Evolutionary conservation across 2,797 vertebrate genomes (phyloP).

Genomic region (Hemibagrus guttatus): DNA sequence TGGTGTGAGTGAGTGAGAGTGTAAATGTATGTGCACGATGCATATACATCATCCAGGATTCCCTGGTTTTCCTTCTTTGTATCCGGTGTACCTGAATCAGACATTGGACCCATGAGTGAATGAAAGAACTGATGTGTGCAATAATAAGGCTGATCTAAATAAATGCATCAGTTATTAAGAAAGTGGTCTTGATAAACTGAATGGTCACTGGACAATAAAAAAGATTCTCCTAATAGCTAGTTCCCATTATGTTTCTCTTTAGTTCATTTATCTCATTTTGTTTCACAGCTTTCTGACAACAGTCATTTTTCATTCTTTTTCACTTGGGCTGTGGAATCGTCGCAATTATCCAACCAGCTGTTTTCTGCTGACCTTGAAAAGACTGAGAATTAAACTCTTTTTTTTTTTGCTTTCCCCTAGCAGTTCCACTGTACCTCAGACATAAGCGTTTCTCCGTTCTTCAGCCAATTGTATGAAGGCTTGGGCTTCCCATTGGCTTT

Average conservation of each 20-base stretch:
- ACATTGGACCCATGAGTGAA: not conserved
- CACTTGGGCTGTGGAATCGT: constrained; percentile 20
- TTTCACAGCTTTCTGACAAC: constrained; percentile 23
- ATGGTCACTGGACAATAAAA: not conserved
- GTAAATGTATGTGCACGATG: not conserved
- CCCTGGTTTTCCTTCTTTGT: not conserved
- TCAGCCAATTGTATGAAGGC: constrained; percentile 92
- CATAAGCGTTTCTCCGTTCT: constrained; percentile 81
- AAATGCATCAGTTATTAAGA: not conserved
- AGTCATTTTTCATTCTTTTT: constrained; percentile 27
- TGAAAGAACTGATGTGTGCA: not conserved
- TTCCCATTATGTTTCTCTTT: constrained; percentile 12
- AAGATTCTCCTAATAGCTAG: constrained; percentile 20
- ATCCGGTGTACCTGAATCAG: not conserved
- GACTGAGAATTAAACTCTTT: constrained; percentile 10
- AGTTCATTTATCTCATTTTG: constrained; percentile 13
- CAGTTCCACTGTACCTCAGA: constrained; percentile 77
- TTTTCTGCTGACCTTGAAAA: constrained; percentile 41
- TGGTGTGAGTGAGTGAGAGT: not conserved
- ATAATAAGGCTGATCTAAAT: not conserved
- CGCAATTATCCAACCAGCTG: constrained; percentile 8
- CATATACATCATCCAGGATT: not conserved
- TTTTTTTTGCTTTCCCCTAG: constrained; percentile 26
- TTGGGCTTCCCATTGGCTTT: constrained; percentile 91
- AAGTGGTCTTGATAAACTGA: not conserved